These are phyloP conservation scores for Misgurnus anguillicaudatus DNA, from an alignment of 2,113 vertebrate genomes.

Conservation along the genomic window DNA sequence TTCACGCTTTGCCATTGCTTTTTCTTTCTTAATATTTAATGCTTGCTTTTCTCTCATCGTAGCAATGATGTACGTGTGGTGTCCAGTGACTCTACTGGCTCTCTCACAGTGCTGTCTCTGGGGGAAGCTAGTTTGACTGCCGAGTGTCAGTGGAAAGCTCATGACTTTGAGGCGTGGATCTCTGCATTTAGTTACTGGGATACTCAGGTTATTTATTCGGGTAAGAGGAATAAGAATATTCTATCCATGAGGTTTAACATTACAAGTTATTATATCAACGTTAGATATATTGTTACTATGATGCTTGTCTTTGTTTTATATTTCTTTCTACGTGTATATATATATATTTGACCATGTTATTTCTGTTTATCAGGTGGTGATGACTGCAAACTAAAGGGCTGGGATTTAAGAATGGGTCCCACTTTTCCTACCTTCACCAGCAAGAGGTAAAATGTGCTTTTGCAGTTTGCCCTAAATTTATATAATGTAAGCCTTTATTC, in stretches of 20 bases:
- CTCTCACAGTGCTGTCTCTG: slow-evolving; percentile 78
- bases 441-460: slow-evolving; percentile 70
- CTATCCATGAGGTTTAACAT: too few relatives aligned
- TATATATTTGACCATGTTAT: not conserved
- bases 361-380: slow-evolving; percentile 65
- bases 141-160: slow-evolving; percentile 85
- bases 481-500: not conserved
- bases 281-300: not conserved
- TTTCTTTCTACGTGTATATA: slow-evolving; percentile 4
- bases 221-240: slow-evolving; percentile 67
- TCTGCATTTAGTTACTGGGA: slow-evolving; percentile 96
- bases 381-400: slow-evolving; percentile 89
- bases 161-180: slow-evolving; percentile 93
- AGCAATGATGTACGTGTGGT: slow-evolving; percentile 79
- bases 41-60: slow-evolving; percentile 37
- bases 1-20: not conserved
- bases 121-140: slow-evolving; percentile 67
- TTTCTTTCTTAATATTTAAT: not conserved
- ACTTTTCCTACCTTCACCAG: slow-evolving; percentile 80
- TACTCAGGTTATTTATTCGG: slow-evolving; percentile 85
- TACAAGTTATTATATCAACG: not conserved
- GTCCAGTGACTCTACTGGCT: slow-evolving; percentile 90
- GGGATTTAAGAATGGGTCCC: slow-evolving; percentile 81
- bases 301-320: not conserved
- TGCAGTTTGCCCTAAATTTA: not conserved